Evolutionary conservation across 1,140 invertebrate species (phyloP), one percentile per base, ranked within the genome.

Genomic region (Neotoxoptera formosana): DNA sequence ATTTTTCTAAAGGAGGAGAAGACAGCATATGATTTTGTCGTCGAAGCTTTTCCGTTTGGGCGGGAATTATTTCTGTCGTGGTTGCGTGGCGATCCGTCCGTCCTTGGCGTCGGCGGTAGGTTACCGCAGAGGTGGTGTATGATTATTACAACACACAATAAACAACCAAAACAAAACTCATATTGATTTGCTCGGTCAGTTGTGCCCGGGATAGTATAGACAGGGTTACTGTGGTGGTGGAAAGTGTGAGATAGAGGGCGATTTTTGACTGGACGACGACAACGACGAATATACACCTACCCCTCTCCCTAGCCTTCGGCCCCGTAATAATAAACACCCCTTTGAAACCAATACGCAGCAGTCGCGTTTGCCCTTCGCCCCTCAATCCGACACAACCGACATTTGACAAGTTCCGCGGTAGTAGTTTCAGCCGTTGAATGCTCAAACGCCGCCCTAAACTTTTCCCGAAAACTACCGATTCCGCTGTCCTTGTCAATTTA

Each of bases 121-220:
- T 91, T 76, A 36, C 20, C 30, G 60, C 30, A 48, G 23, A 91
- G 41, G 90, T 91, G 60, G 60, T 67, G 30, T 30, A 30, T 67
- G 30, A n/a, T 30, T 76, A 67, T n/a, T n/a, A 34, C 7, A 60
- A 25, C 23, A 91, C 89, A 91, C 34, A 48, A 48, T 21, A 81
- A 81, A 81, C 23, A 48, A 81, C 34, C 45, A 51, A 48, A 91
- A 91, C 45, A 91, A 51, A 81, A 91, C 45, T 91, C 67, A 51
- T 91, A 91, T 91, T 91, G 90, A 91, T 91, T 91, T 83, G 90
- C 9, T 91, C 34, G 60, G 90, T 81, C 45, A 91, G 90, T 81
- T n/a, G 53, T 34, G 30, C n/a, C n/a, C n/a, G 4, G 60, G n/a
- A n/a, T 76, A 76, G 60, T 4, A n/a, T 51, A 21, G 7, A 30